Evolutionary conservation across 2,113 vertebrate genomes (phyloP).

Genomic region (Mormyrus lacerda): DNA sequence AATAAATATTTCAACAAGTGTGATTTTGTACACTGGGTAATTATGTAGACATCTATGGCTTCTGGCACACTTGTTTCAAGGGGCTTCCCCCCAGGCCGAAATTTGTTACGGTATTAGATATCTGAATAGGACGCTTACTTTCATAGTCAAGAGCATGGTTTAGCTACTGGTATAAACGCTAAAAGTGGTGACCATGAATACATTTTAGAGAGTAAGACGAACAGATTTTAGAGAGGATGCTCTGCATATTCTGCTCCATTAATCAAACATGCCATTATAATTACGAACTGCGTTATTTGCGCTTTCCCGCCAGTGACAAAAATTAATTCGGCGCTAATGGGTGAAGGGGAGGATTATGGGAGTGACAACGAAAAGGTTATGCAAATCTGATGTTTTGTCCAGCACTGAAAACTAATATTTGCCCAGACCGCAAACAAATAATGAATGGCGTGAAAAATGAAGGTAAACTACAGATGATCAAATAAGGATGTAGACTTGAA

Average conservation of each 20-base stretch:
- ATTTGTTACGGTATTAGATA: not conserved
- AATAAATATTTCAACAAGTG: slow-evolving; percentile 9
- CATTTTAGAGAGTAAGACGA: not conserved
- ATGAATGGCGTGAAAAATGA: slow-evolving; percentile 2
- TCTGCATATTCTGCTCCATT: not conserved
- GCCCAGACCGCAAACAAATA: not conserved
- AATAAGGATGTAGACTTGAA: slow-evolving; percentile 33
- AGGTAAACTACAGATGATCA: not conserved
- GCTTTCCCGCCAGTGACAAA: not conserved
- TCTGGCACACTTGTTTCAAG: not conserved
- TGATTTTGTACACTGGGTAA: not conserved
- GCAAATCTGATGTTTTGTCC: not conserved
- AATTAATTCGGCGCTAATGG: not conserved
- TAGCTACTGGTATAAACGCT: not conserved
- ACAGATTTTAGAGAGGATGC: not conserved
- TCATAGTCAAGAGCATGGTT: not conserved
- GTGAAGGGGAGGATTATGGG: not conserved
- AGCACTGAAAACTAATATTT: not conserved
- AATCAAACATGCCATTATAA: not conserved
- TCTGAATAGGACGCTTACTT: too few species aligned
- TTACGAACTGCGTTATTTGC: not conserved
- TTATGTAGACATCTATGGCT: not conserved
- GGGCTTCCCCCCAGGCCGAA: not conserved
- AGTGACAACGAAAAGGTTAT: not conserved
- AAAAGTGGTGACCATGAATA: not conserved